Conservation (phyloP, 2,113 vertebrate species). For the Lampris megalopsis region DNA sequence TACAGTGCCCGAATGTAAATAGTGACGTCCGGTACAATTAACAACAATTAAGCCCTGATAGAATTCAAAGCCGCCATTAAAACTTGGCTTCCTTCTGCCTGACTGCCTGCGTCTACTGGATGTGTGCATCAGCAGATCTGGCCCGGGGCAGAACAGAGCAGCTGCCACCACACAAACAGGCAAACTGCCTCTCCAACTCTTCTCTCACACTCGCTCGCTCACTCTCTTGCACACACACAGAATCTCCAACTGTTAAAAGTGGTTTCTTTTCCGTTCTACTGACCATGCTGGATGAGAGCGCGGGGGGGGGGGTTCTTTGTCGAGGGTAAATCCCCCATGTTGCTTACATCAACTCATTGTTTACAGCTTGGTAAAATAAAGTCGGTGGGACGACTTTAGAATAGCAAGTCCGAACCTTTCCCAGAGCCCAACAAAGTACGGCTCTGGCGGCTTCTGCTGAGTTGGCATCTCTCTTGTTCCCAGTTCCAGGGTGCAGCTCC, state of each 20-base stretch:
- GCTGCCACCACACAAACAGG: not conserved
- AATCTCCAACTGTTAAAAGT: not conserved
- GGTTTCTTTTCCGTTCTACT: not conserved
- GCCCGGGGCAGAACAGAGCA: constrained; percentile 21
- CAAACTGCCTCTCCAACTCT: not conserved
- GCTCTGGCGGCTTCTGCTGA: constrained; percentile 59
- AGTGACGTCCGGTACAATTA: constrained; percentile 6
- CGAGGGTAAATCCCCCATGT: not conserved
- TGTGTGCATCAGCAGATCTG: constrained; percentile 64
- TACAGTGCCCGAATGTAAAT: not conserved
- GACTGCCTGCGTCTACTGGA: constrained; percentile 37
- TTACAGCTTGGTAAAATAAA: constrained; percentile 3
- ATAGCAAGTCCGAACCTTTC: constrained; percentile 9
- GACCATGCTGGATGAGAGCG: not conserved
- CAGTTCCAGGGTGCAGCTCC: constrained; percentile 23
- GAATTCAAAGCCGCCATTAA: constrained; percentile 47
- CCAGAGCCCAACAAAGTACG: constrained; percentile 38
- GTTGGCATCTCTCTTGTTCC: constrained; percentile 66
- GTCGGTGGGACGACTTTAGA: not conserved
- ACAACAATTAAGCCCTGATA: constrained; percentile 24
- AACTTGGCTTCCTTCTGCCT: constrained; percentile 37
- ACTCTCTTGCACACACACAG: not conserved
- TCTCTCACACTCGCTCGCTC: not conserved
- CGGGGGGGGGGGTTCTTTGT: not conserved
- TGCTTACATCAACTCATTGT: not conserved